Conservation (phyloP, 2,797 vertebrate species). For the Fundulus diaphanus region DNA sequence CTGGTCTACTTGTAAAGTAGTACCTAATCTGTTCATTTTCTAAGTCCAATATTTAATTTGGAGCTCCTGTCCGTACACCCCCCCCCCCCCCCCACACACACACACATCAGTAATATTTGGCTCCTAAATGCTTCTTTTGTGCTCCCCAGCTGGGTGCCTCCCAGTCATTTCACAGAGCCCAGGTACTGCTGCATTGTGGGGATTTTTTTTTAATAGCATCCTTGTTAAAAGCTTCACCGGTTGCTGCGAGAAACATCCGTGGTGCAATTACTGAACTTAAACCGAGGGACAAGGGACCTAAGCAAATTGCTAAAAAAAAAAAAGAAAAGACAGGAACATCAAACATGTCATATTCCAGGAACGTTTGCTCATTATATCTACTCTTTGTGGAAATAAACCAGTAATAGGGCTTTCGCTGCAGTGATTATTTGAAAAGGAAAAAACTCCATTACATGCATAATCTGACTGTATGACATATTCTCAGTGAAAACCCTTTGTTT, state of each 20-base stretch:
- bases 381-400: background rate
- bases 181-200: background rate
- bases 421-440: background rate
- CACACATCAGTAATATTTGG: background rate
- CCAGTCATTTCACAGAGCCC: background rate
- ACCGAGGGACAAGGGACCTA: background rate
- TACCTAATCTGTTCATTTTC: background rate
- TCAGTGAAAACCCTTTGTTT: background rate
- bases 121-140: slow-evolving; percentile 1
- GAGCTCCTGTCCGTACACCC: no score
- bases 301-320: background rate
- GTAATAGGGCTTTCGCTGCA: background rate
- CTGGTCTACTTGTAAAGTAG: background rate
- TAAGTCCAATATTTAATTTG: background rate
- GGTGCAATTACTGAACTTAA: background rate
- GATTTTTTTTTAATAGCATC: background rate
- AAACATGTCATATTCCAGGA: background rate
- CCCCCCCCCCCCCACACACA: no score
- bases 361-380: background rate
- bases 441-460: background rate
- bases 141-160: slow-evolving; percentile 1
- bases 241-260: background rate
- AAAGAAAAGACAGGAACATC: background rate
- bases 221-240: slow-evolving; percentile 4
- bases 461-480: background rate